A percentile compares a stretch with the other conserved stretches of the same genome.
These are phyloP conservation scores for Rhinogobius similis DNA, from an alignment of 2,113 vertebrate species.

Conservation along the genomic window DNA sequence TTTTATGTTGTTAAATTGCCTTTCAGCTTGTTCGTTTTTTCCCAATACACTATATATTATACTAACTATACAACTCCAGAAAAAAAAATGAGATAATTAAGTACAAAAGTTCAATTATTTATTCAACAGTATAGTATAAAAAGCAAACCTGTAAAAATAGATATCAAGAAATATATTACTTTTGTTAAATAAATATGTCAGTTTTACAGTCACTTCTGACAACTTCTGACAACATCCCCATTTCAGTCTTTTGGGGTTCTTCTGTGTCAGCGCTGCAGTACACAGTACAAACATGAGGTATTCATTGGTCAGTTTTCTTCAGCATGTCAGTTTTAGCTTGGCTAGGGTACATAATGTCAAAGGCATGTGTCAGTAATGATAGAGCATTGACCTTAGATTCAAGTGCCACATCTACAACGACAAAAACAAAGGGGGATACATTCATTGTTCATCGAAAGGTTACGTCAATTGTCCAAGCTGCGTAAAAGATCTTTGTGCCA, in stretches of 20 bases:
- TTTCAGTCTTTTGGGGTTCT: conserved; percentile 52
- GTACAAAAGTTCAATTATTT: conserved; percentile 72
- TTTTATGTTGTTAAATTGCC: not conserved
- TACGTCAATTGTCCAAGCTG: conserved; percentile 34
- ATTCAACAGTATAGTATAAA: conserved; percentile 79
- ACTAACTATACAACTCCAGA: not conserved
- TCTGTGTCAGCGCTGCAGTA: conserved; percentile 58
- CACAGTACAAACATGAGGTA: conserved; percentile 82
- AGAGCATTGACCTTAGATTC: conserved; percentile 42
- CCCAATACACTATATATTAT: no score
- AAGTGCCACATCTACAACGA: conserved; percentile 21
- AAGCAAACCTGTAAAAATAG: conserved; percentile 80
- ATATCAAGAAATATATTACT: conserved; percentile 84
- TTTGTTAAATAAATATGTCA: conserved; percentile 83
- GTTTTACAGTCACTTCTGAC: conserved; percentile 59
- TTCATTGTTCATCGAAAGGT: conserved; percentile 69
- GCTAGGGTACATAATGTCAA: conserved; percentile 48
- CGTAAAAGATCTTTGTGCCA: conserved; percentile 24
- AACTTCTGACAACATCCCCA: conserved; percentile 45
- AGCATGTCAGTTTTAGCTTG: conserved; percentile 59
- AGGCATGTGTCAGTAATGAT: conserved; percentile 52
- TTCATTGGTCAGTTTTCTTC: conserved; percentile 65
- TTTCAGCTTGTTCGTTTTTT: rapidly evolving
- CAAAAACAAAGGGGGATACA: conserved; percentile 57
- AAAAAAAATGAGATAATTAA: not conserved